Base-by-base conservation (phyloP, 2,797 vertebrate genomes). In the Catharus ustulatus region DNA sequence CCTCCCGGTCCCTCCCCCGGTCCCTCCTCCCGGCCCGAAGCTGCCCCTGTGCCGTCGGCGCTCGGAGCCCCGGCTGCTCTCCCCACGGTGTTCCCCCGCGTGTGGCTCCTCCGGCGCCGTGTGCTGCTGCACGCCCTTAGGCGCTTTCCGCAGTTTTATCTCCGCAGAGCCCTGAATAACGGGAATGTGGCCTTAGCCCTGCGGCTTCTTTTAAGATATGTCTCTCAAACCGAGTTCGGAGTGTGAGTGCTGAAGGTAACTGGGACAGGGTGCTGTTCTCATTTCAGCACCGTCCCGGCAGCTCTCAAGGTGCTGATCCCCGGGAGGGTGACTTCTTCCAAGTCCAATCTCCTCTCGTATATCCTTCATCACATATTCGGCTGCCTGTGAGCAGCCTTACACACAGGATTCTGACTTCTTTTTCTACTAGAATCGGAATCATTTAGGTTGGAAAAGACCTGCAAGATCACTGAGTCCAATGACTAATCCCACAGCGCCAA, bases 171-270 rank as follows among this genome's bases (percentile, higher is more conserved):
- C n/a, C n/a, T n/a, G n/a, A n/a, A n/a, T n/a, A n/a, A n/a, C n/a
- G n/a, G n/a, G n/a, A n/a, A n/a, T n/a, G n/a, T n/a, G n/a, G n/a
- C n/a, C n/a, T 10, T 4, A 75, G 9, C 27, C 23, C 42, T 20
- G 17, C 36, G 11, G 21, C 48, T 19, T 32, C 6, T 40, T 34
- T 8, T 4, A 5, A 26, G n/a, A n/a, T 30, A 3, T 5, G 34
- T 23, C 15, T 13, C 15, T 59, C 59, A 5, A 12, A 15, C 7
- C 4, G 7, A 16, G 45, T 8, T 59, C 49, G 10, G 13, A 6
- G 13, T 1, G 43, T 2, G 14, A 15, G 38, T 1, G 8, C 40
- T 8, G 32, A 6, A 38, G 16, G 17, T 3, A 11, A 6, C 14
- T 5, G 55, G 45, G 38, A 27, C 20, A 12, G 32, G 15, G 11